phyloP scores from a whole-genome alignment of 2,888 invertebrate genomes.

The Ichneumon xanthorius region DNA sequence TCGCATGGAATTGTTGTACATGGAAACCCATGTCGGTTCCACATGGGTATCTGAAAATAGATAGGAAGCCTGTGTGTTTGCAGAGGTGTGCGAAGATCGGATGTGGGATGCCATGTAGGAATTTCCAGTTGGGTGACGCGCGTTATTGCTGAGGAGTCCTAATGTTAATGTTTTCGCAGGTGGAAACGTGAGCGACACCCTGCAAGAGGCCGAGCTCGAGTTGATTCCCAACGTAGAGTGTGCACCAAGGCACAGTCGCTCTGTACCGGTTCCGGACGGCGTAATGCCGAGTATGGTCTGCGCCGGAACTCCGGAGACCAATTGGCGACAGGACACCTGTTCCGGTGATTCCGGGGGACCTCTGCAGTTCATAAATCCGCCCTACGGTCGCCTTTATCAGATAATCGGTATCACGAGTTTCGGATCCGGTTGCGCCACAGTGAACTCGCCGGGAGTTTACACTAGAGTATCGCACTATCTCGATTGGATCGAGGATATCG shows the following conservation, averaged over 20 bases:
- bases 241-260: constrained; percentile 74
- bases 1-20: no score
- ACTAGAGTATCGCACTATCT: constrained; percentile 82
- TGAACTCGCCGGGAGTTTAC: constrained; percentile 84
- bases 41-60: no score
- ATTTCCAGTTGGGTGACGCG: no score
- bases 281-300: constrained; percentile 84
- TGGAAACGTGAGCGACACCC: constrained; percentile 80
- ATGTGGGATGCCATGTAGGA: no score
- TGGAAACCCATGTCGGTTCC: no score
- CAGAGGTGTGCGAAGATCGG: no score
- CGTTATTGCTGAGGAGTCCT: not conserved
- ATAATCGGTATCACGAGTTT: constrained; percentile 85
- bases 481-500: constrained; percentile 83
- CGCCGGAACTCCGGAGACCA: constrained; percentile 84
- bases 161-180: constrained; percentile 56
- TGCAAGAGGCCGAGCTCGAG: constrained; percentile 84
- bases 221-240: constrained; percentile 82
- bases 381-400: constrained; percentile 81
- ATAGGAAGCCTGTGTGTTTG: no score
- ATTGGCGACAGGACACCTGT: constrained; percentile 79
- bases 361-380: constrained; percentile 75
- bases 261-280: constrained; percentile 75
- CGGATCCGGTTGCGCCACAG: constrained; percentile 83
- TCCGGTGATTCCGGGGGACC: constrained; percentile 81